These are phyloP conservation scores for Phycodurus eques DNA, from an alignment of 2,113 vertebrate genomes.

Conservation along the genomic window DNA sequence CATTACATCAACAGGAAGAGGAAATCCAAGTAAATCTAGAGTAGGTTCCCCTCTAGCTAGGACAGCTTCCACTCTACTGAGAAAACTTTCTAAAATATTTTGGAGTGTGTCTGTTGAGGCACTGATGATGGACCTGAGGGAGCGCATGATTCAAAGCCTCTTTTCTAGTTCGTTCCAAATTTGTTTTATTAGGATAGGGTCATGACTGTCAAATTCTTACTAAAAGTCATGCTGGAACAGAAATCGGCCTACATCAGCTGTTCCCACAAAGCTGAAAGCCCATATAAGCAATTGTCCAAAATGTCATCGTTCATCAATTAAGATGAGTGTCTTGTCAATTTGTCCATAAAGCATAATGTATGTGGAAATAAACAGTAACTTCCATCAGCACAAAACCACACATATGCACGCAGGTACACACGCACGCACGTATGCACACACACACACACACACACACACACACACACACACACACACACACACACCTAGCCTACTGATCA, in stretches of 20 bases:
- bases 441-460: constrained; percentile 70
- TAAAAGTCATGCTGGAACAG: neutral
- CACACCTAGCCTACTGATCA: constrained; percentile 57
- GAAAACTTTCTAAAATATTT: neutral
- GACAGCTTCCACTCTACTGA: neutral
- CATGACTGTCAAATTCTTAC: neutral
- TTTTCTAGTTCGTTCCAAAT: neutral
- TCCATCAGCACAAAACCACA: constrained; percentile 40
- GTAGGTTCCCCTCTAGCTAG: neutral
- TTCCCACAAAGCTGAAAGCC: neutral
- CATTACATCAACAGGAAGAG: neutral
- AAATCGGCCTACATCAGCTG: neutral
- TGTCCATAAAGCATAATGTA: neutral
- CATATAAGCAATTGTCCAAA: neutral
- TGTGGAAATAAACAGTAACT: neutral
- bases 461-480: constrained; percentile 50
- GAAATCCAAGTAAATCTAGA: neutral
- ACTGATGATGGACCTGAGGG: neutral
- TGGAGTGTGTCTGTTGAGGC: neutral
- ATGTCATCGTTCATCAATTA: neutral
- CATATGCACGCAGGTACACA: constrained; percentile 36
- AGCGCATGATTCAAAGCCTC: neutral
- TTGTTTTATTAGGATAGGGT: neutral
- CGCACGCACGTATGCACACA: too few relatives aligned
- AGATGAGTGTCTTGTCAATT: neutral